phyloP scores from a whole-genome alignment of 2,113 vertebrate species.

The Camelus bactrianus region DNA sequence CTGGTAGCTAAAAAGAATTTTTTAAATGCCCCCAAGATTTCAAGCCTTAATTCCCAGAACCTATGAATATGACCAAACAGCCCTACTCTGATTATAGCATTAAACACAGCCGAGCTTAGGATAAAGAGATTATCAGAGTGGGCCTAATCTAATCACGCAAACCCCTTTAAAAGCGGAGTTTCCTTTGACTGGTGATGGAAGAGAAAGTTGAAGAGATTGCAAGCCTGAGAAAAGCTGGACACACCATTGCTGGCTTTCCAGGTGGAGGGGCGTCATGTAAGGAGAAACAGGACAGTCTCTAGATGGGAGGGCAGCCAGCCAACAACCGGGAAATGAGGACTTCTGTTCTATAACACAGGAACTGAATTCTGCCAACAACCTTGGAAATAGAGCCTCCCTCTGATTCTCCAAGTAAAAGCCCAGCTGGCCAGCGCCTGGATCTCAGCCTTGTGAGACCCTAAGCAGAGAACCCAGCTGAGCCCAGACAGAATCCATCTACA shows the following conservation, averaged over 20 bases:
- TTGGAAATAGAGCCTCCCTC: not conserved
- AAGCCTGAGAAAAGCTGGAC: not conserved
- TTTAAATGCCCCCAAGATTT: not conserved
- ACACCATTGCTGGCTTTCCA: not conserved
- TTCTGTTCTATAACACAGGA: not conserved
- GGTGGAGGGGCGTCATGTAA: not conserved
- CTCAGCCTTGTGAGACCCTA: not conserved
- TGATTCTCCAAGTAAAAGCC: not conserved
- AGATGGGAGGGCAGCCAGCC: not conserved
- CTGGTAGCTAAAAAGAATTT: not conserved
- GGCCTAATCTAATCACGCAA: not conserved
- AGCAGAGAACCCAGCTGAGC: not conserved
- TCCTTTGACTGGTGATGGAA: not conserved
- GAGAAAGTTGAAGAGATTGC: not conserved
- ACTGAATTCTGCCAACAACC: not conserved
- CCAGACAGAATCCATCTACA: not conserved
- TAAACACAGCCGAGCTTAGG: not conserved
- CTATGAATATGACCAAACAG: not conserved
- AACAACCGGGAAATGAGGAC: not conserved
- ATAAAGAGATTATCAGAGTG: not conserved
- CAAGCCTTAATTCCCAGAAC: not conserved
- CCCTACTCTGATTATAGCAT: not conserved
- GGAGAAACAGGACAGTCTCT: not conserved
- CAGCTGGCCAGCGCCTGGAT: not conserved
- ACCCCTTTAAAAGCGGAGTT: not conserved